Percentiles rank a stretch among this genome's conserved stretches.
Evolutionary conservation across 1,140 invertebrate species (phyloP).

Genomic region (Samia ricini): DNA sequence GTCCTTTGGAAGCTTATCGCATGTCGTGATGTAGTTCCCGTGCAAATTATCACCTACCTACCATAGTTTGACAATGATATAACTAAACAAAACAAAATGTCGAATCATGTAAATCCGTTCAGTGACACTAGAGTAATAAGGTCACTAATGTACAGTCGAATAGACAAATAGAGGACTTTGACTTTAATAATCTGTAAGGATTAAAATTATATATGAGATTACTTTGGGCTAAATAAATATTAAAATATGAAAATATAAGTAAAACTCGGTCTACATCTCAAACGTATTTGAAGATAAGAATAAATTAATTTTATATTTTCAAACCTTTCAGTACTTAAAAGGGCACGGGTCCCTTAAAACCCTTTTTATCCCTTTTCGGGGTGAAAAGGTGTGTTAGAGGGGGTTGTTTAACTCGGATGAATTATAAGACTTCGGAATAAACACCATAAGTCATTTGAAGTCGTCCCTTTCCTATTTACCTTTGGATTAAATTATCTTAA

Average conservation of each 20-base stretch:
- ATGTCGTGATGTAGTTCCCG: too few species aligned
- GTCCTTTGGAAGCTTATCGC: too few species aligned
- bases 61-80: too few species aligned
- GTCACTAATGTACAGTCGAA: too few species aligned
- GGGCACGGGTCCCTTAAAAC: neutral
- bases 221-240: too few species aligned
- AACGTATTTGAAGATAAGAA: neutral
- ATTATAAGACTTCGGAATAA: neutral
- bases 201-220: too few species aligned
- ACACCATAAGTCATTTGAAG: neutral
- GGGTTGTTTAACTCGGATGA: neutral
- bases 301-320: neutral
- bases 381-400: neutral
- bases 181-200: too few species aligned
- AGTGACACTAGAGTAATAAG: too few species aligned
- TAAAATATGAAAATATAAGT: neutral
- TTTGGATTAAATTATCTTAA: neutral
- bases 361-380: neutral
- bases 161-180: too few species aligned
- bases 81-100: too few species aligned
- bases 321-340: neutral
- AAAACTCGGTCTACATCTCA: neutral
- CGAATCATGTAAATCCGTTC: too few species aligned
- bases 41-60: too few species aligned
- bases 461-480: neutral